Evolutionary conservation across 92 coral and sea anemone genomes (phyloP), one percentile per base, ranked within the genome.

Genomic region (Blastomussa wellsi): DNA sequence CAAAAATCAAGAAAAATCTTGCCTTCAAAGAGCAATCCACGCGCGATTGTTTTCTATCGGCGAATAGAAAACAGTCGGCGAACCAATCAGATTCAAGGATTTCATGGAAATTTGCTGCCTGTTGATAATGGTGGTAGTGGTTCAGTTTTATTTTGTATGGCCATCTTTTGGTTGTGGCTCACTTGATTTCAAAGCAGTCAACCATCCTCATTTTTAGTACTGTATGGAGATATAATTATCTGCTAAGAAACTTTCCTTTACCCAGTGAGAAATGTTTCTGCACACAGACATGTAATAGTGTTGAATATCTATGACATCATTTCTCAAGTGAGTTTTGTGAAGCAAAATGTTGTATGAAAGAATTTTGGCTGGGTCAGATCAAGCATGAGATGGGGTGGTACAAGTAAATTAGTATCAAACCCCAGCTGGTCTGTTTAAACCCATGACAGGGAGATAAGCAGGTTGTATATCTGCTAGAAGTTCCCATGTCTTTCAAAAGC

Each of bases 301-400:
- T 4, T 70, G 75, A 70, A 22, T 70, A 48, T 35, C 0, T 38
- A 31, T 67, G 20, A 17, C 17, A 35, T 67, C 5, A 13, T 35
- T 31, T 67, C 72, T 67, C 72, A 67, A 10, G 5, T 67, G 38
- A 12, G 3, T 15, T 28, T 7, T 11, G 2, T 16, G 32, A 29
- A 65, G 44, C 24, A 31, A 13, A 26, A 44, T 7, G 36, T 15
- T 81, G 73, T 62, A 31, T 69, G 80, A 22, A 74, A 79, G 26
- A 70, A 19, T 92, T 95, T 96, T 78, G 95, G 98, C 94, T 86
- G 98, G 98, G 98, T 96, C 98, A 96, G 98, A 88, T 82, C 62
- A 87, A 92, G 91, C 95, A 84, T 70, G 37, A 80, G 60, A 82
- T 92, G 96, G 96, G 96, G 93, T 89, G 90, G 92, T 80, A 78